These are phyloP conservation scores for Willisornis vidua DNA, from an alignment of 2,113 vertebrate genomes.

Conservation along the genomic window DNA sequence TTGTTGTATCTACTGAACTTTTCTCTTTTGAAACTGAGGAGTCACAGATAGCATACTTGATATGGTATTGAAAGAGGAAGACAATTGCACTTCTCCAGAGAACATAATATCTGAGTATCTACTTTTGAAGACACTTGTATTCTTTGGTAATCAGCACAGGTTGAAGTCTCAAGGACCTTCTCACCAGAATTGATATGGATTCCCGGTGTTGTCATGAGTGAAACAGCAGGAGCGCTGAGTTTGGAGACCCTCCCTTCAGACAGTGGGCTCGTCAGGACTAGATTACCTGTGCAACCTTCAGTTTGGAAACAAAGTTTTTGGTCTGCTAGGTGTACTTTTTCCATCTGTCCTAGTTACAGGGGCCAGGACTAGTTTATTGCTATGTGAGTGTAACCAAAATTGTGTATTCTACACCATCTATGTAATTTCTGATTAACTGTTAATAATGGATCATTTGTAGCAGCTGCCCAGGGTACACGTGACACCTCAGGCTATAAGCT, in stretches of 20 bases:
- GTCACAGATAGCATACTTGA: neutral
- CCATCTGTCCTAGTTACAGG: neutral
- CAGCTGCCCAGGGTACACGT: too few relatives aligned
- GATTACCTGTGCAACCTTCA: neutral
- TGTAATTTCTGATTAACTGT: too few relatives aligned
- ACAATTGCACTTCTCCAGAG: neutral
- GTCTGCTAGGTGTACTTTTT: neutral
- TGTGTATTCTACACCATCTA: too few relatives aligned
- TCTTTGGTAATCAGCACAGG: neutral
- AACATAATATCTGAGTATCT: neutral
- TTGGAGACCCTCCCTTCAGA: neutral
- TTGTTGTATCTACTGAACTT: neutral
- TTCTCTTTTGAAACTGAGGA: neutral
- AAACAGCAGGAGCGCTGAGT: neutral
- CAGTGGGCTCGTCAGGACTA: neutral
- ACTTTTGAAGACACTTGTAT: neutral
- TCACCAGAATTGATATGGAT: neutral
- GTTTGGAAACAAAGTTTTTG: neutral
- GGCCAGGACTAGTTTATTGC: too few relatives aligned
- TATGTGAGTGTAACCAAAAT: too few relatives aligned
- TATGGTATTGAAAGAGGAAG: neutral
- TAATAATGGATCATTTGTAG: too few relatives aligned
- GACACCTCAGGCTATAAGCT: too few relatives aligned
- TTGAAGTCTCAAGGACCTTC: neutral
- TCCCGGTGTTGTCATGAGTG: neutral